Evolutionary conservation across 2,888 invertebrate species (phyloP).

Genomic region (Priapulus caudatus): DNA sequence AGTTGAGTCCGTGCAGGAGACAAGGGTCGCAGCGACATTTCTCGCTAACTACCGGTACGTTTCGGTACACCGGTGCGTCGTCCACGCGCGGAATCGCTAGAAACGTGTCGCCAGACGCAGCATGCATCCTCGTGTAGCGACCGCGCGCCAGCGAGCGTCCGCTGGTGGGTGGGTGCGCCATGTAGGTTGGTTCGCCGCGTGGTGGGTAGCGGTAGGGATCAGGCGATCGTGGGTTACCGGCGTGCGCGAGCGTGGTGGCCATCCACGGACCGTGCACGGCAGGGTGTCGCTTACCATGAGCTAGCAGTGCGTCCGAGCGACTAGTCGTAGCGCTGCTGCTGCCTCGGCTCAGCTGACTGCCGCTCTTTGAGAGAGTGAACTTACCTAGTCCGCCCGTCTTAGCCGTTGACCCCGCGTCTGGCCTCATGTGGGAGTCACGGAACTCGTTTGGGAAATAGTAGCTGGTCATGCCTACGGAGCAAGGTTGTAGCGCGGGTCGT

Average conservation of each 20-base stretch:
- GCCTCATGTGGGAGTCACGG: background rate
- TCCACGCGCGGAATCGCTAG: background rate
- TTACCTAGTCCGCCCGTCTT: background rate
- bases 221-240: background rate
- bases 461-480: background rate
- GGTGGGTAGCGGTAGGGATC: background rate
- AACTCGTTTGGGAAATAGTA: conserved; percentile 3
- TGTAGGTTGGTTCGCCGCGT: background rate
- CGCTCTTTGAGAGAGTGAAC: background rate
- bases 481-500: too few species aligned
- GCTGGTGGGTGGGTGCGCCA: background rate
- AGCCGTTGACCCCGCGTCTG: background rate
- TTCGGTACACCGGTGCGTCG: background rate
- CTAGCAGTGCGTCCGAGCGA: too few species aligned
- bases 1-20: background rate
- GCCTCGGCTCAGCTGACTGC: background rate
- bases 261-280: background rate
- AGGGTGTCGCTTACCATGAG: too few species aligned
- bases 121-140: background rate
- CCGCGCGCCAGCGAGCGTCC: background rate
- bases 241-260: background rate
- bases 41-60: background rate
- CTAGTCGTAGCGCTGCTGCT: too few species aligned
- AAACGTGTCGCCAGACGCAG: background rate
- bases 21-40: background rate